These are phyloP conservation scores for Andrena marginata DNA, from an alignment of 2,888 invertebrate genomes.

Conservation along the genomic window DNA sequence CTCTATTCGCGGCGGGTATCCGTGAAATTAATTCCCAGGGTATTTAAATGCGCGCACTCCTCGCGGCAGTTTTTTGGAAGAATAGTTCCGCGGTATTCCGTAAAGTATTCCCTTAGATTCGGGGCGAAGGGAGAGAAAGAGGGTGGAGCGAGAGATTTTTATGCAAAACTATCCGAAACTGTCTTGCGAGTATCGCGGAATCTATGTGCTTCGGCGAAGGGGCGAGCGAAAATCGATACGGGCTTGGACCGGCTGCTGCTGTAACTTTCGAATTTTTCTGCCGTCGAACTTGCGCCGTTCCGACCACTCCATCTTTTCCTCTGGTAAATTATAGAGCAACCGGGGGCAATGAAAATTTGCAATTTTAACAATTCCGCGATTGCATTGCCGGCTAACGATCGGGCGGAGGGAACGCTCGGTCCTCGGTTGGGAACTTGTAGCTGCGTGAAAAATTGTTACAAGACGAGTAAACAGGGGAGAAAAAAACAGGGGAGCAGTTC, in stretches of 20 bases:
- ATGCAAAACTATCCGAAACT: constrained; percentile 21
- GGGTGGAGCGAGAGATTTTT: not conserved
- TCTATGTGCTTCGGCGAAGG: not conserved
- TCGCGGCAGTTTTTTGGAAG: not conserved
- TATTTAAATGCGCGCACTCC: constrained; percentile 12
- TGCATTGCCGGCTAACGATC: not conserved
- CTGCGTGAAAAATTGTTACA: not conserved
- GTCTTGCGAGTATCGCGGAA: not conserved
- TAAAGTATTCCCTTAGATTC: not conserved
- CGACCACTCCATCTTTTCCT: not conserved
- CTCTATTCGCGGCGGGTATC: not conserved
- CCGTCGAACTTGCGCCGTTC: not conserved
- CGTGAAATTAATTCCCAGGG: constrained; percentile 39
- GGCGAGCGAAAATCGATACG: constrained; percentile 3
- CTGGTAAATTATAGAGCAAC: not conserved
- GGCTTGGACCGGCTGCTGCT: not conserved
- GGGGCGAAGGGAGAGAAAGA: not conserved
- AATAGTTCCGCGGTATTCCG: constrained; percentile 6
- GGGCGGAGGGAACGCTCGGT: not conserved
- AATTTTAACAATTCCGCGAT: too few species aligned
- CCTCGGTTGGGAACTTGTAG: not conserved
- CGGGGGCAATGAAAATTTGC: too few species aligned
- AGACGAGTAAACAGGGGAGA: constrained; percentile 1
- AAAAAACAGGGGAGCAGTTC: constrained; percentile 9
- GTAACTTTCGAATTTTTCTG: not conserved